Percentiles rank a stretch among this genome's conserved stretches.
These are phyloP conservation scores for Mustela nigripes DNA, from an alignment of 2,113 vertebrate species.

Conservation along the genomic window DNA sequence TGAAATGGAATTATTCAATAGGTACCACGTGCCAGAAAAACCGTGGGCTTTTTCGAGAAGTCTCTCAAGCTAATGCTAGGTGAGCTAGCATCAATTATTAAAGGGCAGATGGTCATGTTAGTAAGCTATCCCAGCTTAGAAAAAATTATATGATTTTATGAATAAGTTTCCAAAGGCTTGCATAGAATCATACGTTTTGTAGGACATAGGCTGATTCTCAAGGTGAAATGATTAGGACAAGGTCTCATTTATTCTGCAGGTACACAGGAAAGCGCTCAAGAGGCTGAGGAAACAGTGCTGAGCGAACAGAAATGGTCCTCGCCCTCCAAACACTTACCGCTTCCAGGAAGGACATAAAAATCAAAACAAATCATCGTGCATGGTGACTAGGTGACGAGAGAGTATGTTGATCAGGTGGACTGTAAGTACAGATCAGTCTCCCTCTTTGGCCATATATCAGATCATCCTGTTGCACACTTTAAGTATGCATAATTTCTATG, in stretches of 20 bases:
- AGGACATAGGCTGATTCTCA: not conserved
- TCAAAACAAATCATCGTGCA: not conserved
- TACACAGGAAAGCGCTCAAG: not conserved
- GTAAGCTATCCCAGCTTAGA: not conserved
- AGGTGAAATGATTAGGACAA: not conserved
- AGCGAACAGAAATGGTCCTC: not conserved
- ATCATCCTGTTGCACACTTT: not conserved
- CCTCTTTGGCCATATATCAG: not conserved
- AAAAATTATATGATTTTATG: not conserved
- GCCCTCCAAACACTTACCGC: not conserved
- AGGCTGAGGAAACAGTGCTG: not conserved
- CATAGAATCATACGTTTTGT: not conserved
- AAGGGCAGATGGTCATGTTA: not conserved
- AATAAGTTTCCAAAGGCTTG: not conserved
- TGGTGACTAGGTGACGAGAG: not conserved
- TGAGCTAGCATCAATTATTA: not conserved
- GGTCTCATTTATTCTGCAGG: not conserved
- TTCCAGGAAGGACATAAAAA: not conserved
- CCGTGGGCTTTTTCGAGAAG: slow-evolving; percentile 7
- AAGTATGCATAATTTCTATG: not conserved
- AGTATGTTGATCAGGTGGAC: not conserved
- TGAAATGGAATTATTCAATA: slow-evolving; percentile 56
- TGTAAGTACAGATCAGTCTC: not conserved
- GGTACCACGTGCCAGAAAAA: slow-evolving; percentile 30
- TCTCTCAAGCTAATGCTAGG: slow-evolving; percentile 10